phyloP scores from a whole-genome alignment of 2,113 vertebrate species.

The Ptilorrhoa leucosticta region DNA sequence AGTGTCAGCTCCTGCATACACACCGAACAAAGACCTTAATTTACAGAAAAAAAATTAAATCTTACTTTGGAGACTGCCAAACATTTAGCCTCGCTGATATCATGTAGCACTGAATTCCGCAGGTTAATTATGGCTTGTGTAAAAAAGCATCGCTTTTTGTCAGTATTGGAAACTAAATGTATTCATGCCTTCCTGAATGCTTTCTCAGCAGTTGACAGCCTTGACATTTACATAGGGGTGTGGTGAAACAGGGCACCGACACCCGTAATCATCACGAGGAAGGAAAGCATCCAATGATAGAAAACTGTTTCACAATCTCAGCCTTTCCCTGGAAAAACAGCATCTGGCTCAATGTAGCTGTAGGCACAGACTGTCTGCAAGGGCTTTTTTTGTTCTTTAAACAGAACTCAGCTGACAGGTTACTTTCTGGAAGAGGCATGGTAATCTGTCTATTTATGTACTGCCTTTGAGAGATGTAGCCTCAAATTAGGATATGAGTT shows the following conservation, averaged over 20 bases:
- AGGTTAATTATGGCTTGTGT: background rate
- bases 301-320: background rate
- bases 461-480: background rate
- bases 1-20: background rate
- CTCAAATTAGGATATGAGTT: background rate
- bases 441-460: background rate
- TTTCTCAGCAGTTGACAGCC: background rate
- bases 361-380: slow-evolving; percentile 9
- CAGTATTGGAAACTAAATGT: background rate
- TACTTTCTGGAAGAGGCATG: background rate
- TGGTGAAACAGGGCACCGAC: background rate
- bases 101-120: background rate
- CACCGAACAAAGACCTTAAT: background rate
- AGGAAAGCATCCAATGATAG: background rate
- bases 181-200: background rate
- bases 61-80: background rate
- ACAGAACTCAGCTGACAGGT: slow-evolving; percentile 26
- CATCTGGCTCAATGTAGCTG: background rate
- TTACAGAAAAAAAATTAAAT: background rate
- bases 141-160: background rate
- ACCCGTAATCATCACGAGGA: background rate
- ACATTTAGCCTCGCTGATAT: background rate
- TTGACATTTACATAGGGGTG: background rate
- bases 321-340: background rate
- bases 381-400: slow-evolving; percentile 8